Evolutionary conservation across 2,888 invertebrate genomes (phyloP), one percentile per base, ranked within the genome.

Genomic region (Cantharis lateralis): DNA sequence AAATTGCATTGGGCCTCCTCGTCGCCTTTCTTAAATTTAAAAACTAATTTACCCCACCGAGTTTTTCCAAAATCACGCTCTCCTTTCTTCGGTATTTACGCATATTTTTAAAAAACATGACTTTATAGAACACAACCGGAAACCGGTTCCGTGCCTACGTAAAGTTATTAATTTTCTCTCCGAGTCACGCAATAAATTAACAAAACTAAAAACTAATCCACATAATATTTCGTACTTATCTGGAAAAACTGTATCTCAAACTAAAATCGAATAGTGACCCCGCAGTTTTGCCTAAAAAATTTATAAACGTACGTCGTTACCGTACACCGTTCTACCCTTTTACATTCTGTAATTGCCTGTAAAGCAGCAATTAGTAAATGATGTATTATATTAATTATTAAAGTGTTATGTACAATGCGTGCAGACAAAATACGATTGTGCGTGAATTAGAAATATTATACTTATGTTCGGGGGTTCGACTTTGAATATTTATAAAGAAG

Each of bases 351-450:
- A 74, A 74, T 74, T 74, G 74, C 74, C 74, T 70, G 70, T 70
- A 32, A 62, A 74, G 48, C 16, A 15, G 70, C 63, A 74, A 74
- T 74, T 74, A 74, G 70, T 61, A 20, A 74, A 64, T 74, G 74
- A 74, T 74, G 74, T 74, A 74, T 74, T 63, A 63, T 18, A 18
- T 74, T 74, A 74, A 74, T 74, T 74, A 74, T 74, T 74, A 74
- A 74, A 70, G 74, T 70, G 74, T 70, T 74, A 70, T 70, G 70
- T 70, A 64, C 70, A 74, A 64, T 63, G 74, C 74, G 74, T 74
- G 74, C 74, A 70, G 48, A 74, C 69, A 69, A 74, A 74, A 70
- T 70, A 74, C 32, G 48, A 70, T 64, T 70, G 74, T 74, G 74
- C 74, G 74, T 74, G 74, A 74, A 74, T 74, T 74, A 70, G 64